phyloP scores from a whole-genome alignment of 2,797 vertebrate species.

The Loriculus beryllinus region DNA sequence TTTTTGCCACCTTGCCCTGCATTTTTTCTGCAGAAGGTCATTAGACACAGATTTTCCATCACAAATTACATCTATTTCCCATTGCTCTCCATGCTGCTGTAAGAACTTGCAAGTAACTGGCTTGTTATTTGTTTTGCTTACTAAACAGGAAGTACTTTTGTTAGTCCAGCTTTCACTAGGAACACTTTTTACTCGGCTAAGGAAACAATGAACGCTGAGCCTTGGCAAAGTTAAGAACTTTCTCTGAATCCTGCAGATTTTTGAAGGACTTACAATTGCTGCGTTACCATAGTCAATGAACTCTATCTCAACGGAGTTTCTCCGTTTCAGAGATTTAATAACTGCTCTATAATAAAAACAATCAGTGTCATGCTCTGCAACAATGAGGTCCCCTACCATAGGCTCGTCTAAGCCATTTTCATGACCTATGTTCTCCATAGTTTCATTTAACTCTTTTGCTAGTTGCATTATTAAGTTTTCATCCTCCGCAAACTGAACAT shows the following conservation, averaged over 20 bases:
- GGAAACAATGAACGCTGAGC: slow-evolving; percentile 80
- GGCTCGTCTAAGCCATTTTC: slow-evolving; percentile 16
- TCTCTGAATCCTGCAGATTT: slow-evolving; percentile 72
- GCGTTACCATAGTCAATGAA: slow-evolving; percentile 90
- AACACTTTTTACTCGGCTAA: slow-evolving; percentile 64
- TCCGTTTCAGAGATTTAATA: slow-evolving; percentile 67
- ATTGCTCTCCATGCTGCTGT: slow-evolving; percentile 65
- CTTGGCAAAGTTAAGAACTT: slow-evolving; percentile 75
- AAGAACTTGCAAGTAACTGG: slow-evolving; percentile 81
- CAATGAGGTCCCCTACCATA: slow-evolving; percentile 74
- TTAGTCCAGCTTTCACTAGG: slow-evolving; percentile 36
- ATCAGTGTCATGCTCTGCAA: slow-evolving; percentile 76
- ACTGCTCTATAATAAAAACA: slow-evolving; percentile 81
- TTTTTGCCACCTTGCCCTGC: neutral
- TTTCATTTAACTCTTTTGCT: slow-evolving; percentile 74
- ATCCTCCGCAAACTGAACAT: slow-evolving; percentile 82
- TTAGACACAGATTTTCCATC: slow-evolving; percentile 40
- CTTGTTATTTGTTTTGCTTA: slow-evolving; percentile 66
- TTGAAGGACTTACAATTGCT: slow-evolving; percentile 70
- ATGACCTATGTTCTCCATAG: slow-evolving; percentile 16
- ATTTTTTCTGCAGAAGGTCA: slow-evolving; percentile 36
- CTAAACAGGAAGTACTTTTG: slow-evolving; percentile 67
- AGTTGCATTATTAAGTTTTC: slow-evolving; percentile 79
- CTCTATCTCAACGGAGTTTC: slow-evolving; percentile 74
- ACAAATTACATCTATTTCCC: slow-evolving; percentile 80